Percentiles rank a stretch among this genome's conserved stretches.
phyloP scores from a whole-genome alignment of 2,113 vertebrate genomes.

The Lophotis ruficrista region DNA sequence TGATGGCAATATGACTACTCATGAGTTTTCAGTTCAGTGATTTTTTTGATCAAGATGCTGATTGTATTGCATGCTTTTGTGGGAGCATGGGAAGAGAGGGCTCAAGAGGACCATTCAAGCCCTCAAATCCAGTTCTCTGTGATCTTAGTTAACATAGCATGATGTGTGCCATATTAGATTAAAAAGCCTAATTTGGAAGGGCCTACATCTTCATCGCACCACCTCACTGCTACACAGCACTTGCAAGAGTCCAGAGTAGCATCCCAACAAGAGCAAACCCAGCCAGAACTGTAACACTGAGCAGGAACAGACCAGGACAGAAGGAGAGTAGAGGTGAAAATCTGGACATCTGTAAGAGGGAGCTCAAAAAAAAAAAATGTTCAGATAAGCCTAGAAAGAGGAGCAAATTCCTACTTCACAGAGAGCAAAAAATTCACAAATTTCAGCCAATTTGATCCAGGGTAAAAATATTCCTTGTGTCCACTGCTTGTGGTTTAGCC shows the following conservation, averaged over 20 bases:
- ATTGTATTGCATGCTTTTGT: background rate
- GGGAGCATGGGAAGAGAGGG: background rate
- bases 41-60: background rate
- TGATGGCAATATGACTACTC: background rate
- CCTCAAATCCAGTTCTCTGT: background rate
- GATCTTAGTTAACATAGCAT: background rate
- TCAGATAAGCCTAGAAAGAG: background rate
- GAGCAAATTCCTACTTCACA: background rate
- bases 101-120: background rate
- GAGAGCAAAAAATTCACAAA: background rate
- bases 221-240: background rate
- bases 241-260: background rate
- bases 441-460: background rate
- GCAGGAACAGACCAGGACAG: background rate
- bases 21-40: background rate
- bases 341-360: background rate
- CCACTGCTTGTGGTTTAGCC: background rate
- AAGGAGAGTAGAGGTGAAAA: background rate
- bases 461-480: background rate
- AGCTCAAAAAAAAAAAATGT: background rate
- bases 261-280: background rate
- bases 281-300: background rate
- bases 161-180: background rate
- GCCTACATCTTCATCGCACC: fast-evolving
- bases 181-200: background rate